Evolutionary conservation across 23 tunicate genomes (phyloP), one percentile per base, ranked within the genome.

Genomic region (Diplosoma virens): DNA sequence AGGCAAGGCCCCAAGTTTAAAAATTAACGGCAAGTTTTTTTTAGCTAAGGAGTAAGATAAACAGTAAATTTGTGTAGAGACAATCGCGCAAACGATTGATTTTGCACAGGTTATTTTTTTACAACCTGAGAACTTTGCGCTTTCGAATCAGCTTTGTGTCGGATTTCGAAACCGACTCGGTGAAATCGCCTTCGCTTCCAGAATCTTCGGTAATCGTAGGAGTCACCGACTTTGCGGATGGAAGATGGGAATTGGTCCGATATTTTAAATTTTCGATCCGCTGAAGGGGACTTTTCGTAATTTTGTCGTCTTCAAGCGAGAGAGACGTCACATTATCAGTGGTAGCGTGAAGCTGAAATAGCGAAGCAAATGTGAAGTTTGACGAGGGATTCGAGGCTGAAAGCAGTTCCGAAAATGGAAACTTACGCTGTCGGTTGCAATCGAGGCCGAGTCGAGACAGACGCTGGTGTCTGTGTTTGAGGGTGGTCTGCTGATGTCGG

Each of bases 81-180:
- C n/a, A n/a, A n/a, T n/a, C n/a, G n/a, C n/a, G n/a, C n/a, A n/a
- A n/a, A n/a, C n/a, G n/a, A n/a, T n/a, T n/a, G n/a, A n/a, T n/a
- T n/a, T n/a, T n/a, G n/a, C n/a, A n/a, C n/a, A n/a, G n/a, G n/a
- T n/a, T n/a, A n/a, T n/a, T n/a, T n/a, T n/a, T n/a, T n/a, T n/a
- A n/a, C n/a, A n/a, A 79, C 92, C 92, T 60, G 0, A 79, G 30
- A 45, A 86, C 92, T 71, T 79, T 86, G 0, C 92, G 26, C 1
- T 71, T 79, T 72, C 80, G 71, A 6, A 86, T 72, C 18, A 86
- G 80, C 34, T 50, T 86, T 18, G 72, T 1, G 52, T 71, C 29
- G 71, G 33, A 22, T 14, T 60, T 22, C 61, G 52, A 25, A 16
- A 58, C 18, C 21, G 82, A 6, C 33, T 21, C 1, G 2, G 71